Evolutionary conservation across 2,888 invertebrate genomes (phyloP).

Genomic region (Zaprionus obscuricornis): DNA sequence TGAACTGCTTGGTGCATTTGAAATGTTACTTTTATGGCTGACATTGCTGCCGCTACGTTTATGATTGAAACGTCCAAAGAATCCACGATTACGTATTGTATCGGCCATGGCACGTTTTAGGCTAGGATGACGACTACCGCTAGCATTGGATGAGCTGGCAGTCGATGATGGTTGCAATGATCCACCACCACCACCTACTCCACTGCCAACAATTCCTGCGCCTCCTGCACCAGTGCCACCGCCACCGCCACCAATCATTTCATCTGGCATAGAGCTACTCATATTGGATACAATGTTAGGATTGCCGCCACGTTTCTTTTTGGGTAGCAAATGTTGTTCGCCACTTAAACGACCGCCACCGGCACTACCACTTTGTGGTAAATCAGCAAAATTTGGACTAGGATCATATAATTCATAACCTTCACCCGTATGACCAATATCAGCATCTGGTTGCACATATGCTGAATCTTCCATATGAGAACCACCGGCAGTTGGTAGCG

Average conservation of each 20-base stretch:
- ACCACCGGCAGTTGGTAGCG: slow-evolving; percentile 74
- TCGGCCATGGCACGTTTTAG: slow-evolving; percentile 76
- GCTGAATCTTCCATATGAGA: slow-evolving; percentile 58
- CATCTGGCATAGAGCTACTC: slow-evolving; percentile 80
- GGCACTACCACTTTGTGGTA: slow-evolving; percentile 55
- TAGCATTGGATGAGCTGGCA: slow-evolving; percentile 79
- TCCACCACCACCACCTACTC: slow-evolving; percentile 14
- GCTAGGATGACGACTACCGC: slow-evolving; percentile 68
- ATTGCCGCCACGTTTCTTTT: slow-evolving; percentile 41
- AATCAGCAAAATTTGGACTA: slow-evolving; percentile 76
- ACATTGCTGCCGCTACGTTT: slow-evolving; percentile 79
- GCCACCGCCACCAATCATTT: slow-evolving; percentile 52
- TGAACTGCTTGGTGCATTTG: slow-evolving; percentile 71
- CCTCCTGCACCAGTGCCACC: slow-evolving; percentile 14
- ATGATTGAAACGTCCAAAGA: slow-evolving; percentile 77
- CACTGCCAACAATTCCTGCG: not conserved
- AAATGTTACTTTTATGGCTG: slow-evolving; percentile 76
- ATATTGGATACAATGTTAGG: slow-evolving; percentile 64
- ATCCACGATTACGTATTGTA: slow-evolving; percentile 49
- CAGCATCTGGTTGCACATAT: slow-evolving; percentile 76
- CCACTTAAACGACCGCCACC: slow-evolving; percentile 61
- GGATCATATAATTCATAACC: slow-evolving; percentile 80
- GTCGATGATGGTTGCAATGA: slow-evolving; percentile 66
- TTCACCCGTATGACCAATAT: slow-evolving; percentile 27
- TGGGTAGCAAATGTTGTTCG: slow-evolving; percentile 72